Base-by-base conservation (phyloP, 2,113 vertebrate species). In the Chaenogobius annularis region DNA sequence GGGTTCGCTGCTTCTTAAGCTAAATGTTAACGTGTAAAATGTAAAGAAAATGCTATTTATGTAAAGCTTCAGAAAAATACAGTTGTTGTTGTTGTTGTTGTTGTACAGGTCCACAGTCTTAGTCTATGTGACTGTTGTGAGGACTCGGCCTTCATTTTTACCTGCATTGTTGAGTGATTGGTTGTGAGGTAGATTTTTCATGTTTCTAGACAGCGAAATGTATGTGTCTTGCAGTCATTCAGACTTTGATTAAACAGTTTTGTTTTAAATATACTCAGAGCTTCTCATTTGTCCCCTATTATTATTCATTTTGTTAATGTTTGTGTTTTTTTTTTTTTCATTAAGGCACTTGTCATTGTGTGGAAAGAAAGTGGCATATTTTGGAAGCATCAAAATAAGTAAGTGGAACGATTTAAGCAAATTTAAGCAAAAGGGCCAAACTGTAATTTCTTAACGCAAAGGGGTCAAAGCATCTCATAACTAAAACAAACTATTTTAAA, bases 1-100 rank as follows among this genome's bases (percentile, higher is more conserved):
- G 96, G 96, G 17, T 99, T 98, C 92, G 55, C 78, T 44, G 54
- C 78, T 70, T 74, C 52, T 85, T 88, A 91, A 87, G 48, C 52
- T 56, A 44, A 26, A 63, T 72, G 17, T 82, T 61, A 56, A 66
- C 70, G 17, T 82, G 35, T 62, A 75, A 17, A 78, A 40, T 76
- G 78, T 76, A 69, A 68, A 85, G 76, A 26, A 62, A 73, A 17
- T 48, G 11, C 17, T 44, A 55, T 78, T 43, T 10, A 55, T 81
- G 77, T 86, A 83, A 56, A 70, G 80, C 86, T 84, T 79, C 74
- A 85, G 55, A 77, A 76, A 35, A 46, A 56, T 55, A 75, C 26
- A 75, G 73, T 46, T 35, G 14, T 47, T 50, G 7, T 20, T 17
- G 19, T 52, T 19, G 19, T 52, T 56, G 55, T 58, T 26, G 23